Evolutionary conservation across 2,113 vertebrate species (phyloP).

Genomic region (Psittacara wagleri): DNA sequence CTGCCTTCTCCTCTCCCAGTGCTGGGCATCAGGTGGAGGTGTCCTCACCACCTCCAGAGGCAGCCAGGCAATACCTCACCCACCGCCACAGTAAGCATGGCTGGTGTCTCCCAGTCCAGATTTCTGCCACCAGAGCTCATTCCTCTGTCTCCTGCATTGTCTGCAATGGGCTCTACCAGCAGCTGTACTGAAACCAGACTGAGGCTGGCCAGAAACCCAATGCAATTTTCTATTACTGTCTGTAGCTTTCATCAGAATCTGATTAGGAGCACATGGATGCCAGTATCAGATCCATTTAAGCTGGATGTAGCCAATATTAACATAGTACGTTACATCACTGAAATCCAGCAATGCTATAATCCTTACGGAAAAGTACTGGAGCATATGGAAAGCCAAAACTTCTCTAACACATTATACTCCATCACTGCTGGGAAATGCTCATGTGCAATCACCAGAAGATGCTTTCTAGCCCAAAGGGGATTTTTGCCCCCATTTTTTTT

Average conservation of each 20-base stretch:
- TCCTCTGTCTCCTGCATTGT: background rate
- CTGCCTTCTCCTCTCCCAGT: background rate
- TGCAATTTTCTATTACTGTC: background rate
- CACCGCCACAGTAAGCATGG: accelerated
- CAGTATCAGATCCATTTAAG: background rate
- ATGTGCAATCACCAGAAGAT: accelerated
- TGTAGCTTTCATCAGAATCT: background rate
- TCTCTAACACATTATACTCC: background rate
- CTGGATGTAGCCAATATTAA: background rate
- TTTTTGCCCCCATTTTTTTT: background rate
- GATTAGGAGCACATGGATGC: background rate
- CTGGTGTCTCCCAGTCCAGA: background rate
- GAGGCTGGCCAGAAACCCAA: background rate
- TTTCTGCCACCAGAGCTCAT: background rate
- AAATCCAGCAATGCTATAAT: background rate
- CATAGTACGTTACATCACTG: accelerated
- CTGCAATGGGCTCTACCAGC: accelerated
- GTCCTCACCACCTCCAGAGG: background rate
- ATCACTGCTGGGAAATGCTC: background rate
- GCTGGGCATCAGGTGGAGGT: background rate
- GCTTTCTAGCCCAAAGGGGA: background rate
- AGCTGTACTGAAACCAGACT: background rate
- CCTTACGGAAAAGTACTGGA: background rate
- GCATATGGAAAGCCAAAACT: background rate
- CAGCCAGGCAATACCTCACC: accelerated